Base-by-base conservation (phyloP, 2,888 invertebrate genomes). In the Erpobdella octoculata region DNA sequence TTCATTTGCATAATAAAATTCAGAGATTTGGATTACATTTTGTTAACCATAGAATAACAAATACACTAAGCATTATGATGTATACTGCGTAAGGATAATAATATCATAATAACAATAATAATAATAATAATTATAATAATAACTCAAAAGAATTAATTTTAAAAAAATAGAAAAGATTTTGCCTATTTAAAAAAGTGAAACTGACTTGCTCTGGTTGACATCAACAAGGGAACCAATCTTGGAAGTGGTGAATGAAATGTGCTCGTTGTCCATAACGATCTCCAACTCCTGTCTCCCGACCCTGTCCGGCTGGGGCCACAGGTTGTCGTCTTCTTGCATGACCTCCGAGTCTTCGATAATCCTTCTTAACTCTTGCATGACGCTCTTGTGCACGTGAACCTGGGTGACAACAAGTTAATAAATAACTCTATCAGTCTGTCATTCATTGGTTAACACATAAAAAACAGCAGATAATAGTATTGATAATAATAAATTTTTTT, bases 191-290 rank as follows among this genome's bases (percentile, higher is more conserved):
- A 48, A 9, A 3, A 9, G 25, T 48, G 9, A 18, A 48, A 9
- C 84, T 79, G 79, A 86, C 85, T 86, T 86, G 82, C 96, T 95
- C 79, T 94, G 92, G 83, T 96, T 97, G 0, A 99, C 97, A 85
- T 99, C 98, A 0, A 96, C 91, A 38, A 99, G 85, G 0, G 97
- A 97, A 1, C 98, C 98, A 73, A 98, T 98, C 86, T 99, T 99
- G 0, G 96, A 96, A 36, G 98, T 99, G 62, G 97, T 97, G 84
- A 99, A 99, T 0, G 98, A 97, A 80, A 99, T 98, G 82, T 99
- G 98, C 82, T 98, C 98, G 84, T 97, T 96, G 36, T 96, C 97
- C 82, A 96, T 93, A 0, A 99, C 94, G 80, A 99, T 98, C 85
- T 99, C 98, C 78, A 99, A 85, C 83, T 99, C 98, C 88, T 85